phyloP scores from a whole-genome alignment of 2,888 invertebrate species.

The Seira sanloemensis region DNA sequence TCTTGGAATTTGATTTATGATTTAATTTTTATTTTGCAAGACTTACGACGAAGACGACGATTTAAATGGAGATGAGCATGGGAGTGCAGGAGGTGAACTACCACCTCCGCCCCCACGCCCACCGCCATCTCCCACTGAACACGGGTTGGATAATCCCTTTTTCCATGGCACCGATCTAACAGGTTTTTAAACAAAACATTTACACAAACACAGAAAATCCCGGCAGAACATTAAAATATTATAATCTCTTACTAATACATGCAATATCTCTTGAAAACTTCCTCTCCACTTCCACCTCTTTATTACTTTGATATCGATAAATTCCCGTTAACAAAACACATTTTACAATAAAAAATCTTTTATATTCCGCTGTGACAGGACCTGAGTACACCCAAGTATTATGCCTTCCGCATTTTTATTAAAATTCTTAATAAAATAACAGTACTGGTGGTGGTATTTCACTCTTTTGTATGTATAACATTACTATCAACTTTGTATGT shows the following conservation, averaged over 20 bases:
- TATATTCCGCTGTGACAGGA: not conserved
- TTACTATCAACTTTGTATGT: too few relatives aligned
- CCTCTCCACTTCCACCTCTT: not conserved
- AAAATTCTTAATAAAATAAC: not conserved
- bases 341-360: not conserved
- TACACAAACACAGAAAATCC: not conserved
- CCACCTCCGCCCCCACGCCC: constrained; percentile 63
- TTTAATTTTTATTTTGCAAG: constrained; percentile 42
- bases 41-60: constrained; percentile 54
- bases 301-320: not conserved
- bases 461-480: too few relatives aligned
- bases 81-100: constrained; percentile 40
- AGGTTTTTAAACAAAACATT: constrained; percentile 29
- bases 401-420: not conserved
- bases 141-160: constrained; percentile 31
- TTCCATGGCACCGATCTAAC: constrained; percentile 37
- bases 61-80: constrained; percentile 44
- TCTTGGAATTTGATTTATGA: constrained; percentile 27
- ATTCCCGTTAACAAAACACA: too few relatives aligned
- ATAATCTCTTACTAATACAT: not conserved
- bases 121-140: constrained; percentile 53
- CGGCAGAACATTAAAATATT: not conserved
- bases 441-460: too few relatives aligned
- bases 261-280: not conserved
- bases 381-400: not conserved